Conservation (phyloP, 2,797 vertebrate genomes). For the Poeciliopsis presidionis region DNA sequence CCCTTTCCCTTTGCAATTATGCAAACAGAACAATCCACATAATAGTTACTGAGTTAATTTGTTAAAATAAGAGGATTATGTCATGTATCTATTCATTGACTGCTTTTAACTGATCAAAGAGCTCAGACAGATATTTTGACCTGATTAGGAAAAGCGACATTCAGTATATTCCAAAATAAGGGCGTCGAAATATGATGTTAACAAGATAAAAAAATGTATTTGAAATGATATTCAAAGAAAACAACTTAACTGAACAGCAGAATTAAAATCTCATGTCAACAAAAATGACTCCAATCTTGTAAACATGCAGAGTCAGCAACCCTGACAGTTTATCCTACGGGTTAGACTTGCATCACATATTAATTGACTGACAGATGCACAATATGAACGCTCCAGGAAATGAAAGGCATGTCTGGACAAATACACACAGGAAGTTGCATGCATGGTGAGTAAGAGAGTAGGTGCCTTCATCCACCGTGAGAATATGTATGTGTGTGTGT, state of each 20-base stretch:
- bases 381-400: constrained; percentile 54
- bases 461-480: constrained; percentile 37
- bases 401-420: constrained; percentile 54
- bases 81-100: constrained; percentile 61
- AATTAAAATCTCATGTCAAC: constrained; percentile 34
- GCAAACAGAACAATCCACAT: constrained; percentile 54
- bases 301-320: constrained; percentile 63
- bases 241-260: constrained; percentile 19
- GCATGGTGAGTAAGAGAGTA: constrained; percentile 14
- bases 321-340: constrained; percentile 42
- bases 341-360: constrained; percentile 61
- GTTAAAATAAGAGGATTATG: constrained; percentile 63
- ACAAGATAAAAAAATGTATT: constrained; percentile 19
- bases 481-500: constrained; percentile 7
- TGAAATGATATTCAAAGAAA: constrained; percentile 33
- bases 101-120: constrained; percentile 65
- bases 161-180: constrained; percentile 1
- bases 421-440: constrained; percentile 60
- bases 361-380: constrained; percentile 68
- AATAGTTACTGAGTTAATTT: constrained; percentile 76
- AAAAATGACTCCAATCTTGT: constrained; percentile 31
- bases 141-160: constrained; percentile 20
- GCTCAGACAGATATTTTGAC: constrained; percentile 53
- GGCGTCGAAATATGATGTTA: constrained; percentile 13
- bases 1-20: constrained; percentile 78